Evolutionary conservation across 2,797 vertebrate species (phyloP), one percentile per base, ranked within the genome.

Genomic region (Odontamblyopus lacepedii): DNA sequence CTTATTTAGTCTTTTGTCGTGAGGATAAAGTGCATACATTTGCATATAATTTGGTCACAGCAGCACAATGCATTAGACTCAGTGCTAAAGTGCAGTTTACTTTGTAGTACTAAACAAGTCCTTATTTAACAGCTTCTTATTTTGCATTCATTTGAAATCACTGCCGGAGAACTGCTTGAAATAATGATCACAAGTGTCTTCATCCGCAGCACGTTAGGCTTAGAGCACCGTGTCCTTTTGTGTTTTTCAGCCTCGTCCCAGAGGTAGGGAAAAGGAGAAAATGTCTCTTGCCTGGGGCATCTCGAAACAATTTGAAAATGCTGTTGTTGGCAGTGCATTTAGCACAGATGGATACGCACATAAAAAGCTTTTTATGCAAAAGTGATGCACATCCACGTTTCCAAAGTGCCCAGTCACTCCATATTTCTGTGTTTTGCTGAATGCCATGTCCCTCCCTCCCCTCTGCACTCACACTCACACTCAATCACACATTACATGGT

Each of bases 311-410:
- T 78, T 73, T 79, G 55, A 72, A 68, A 78, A 78, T 69, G 70
- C 72, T 79, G 78, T 82, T 83, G 71, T 80, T 8, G 35, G 74
- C 73, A 85, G 82, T 80, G 69, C 56, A 75, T 81, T 89, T 78
- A 81, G 68, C 81, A 85, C 80, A 87, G 85, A 88, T 82, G 84
- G 82, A 85, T 82, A 81, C 82, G 81, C 85, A 87, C 85, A 85
- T 84, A 73, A 87, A 82, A 79, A 82, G 61, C 70, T 72, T 74
- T 81, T 85, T 81, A 85, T 87, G 80, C 78, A 77, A 85, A 87
- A 79, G 57, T 29, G 69, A 83, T 51, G 63, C 72, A 72, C 74
- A 75, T 38, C 71, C 66, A 62, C 74, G 61, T 79, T 78, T 76
- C 68, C 38, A 78, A 84, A 84, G 66, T 79, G 74, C 72, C 67